Evolutionary conservation across 37 sponge, comb jelly and placozoan species (phyloP).

Genomic region (Beroe forskalii): DNA sequence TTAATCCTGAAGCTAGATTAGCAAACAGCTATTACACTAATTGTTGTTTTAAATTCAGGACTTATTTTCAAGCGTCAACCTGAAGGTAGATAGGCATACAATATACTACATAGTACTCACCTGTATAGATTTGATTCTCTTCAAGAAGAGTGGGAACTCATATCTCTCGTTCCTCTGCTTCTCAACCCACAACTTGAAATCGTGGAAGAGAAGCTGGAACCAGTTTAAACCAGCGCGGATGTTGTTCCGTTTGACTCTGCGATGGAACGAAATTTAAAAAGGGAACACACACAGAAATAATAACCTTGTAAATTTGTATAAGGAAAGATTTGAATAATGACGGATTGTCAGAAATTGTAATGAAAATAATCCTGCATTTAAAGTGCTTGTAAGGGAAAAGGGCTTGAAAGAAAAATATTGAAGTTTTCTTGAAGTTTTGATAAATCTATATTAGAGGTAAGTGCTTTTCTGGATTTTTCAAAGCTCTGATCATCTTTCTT

Average conservation of each 20-base stretch:
- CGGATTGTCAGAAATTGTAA: neutral
- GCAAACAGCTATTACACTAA: neutral
- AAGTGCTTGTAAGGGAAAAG: too few species aligned
- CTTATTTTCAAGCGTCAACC: too few species aligned
- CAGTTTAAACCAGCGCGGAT: neutral
- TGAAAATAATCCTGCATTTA: too few species aligned
- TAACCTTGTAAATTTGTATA: neutral
- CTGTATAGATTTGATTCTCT: constrained; percentile 55
- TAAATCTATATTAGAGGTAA: too few species aligned
- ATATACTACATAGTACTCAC: too few species aligned
- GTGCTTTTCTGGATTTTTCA: too few species aligned
- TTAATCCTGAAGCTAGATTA: neutral
- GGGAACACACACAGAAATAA: too few species aligned
- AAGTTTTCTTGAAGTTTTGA: too few species aligned
- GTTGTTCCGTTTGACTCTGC: constrained; percentile 32
- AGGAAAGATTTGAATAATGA: neutral
- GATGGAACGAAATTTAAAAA: neutral
- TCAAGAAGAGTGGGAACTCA: constrained; percentile 35
- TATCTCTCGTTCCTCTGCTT: constrained; percentile 22
- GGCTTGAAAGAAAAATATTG: too few species aligned
- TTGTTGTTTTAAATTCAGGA: too few species aligned
- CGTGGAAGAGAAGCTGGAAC: constrained; percentile 24
- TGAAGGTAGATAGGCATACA: too few species aligned
- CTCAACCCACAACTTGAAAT: constrained; percentile 24
- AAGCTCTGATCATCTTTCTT: too few species aligned